Base-by-base conservation (phyloP, 37 sponge, comb jelly and placozoan genomes). In the Mnemiopsis leidyi region DNA sequence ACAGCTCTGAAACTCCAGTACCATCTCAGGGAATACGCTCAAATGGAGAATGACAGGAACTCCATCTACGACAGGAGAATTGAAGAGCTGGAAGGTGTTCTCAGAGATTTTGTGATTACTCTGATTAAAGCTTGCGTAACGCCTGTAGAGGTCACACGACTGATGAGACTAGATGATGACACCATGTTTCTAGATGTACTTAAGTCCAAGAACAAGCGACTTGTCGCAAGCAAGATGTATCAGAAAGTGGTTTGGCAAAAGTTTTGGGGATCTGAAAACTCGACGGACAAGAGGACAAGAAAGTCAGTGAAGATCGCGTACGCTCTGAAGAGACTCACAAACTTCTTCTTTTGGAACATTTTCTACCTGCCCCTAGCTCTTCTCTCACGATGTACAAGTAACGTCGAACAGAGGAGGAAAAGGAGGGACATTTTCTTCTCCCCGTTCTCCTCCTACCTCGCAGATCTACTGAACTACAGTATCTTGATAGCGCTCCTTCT, bases 11-110 rank as follows among this genome's bases (percentile, higher is more conserved):
- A 28, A 28, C 75, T 71, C 21, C 75, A 71, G 75, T 25, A 71
- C 75, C 75, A 28, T 5, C n/a, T 71, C 7, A 5, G n/a, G 30
- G 75, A 71, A 18, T 71, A 29, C 75, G 75, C 75, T 25, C 7
- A 18, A 5, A n/a, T 23, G 75, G 75, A 71, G 75, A 71, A 71
- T 18, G 75, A 71, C 30, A 71, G 30, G 75, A 71, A 71, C 75
- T 71, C 30, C 75, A 71, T 71, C 75, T 71, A 71, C 30, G 75
- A 71, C 75, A 71, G 75, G 75, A 28, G 30, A 25, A 71, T 71
- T 5, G 75, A 71, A 25, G 30, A 28, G 30, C n/a, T 71, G 30
- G 75, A n/a, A 28, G 21, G 20, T 13, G 20, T 71, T 25, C 75
- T 25, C 30, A n/a, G 75, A 71, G 20, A 71, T 5, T 71, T 71